Evolutionary conservation across 2,797 vertebrate genomes (phyloP).

Genomic region (Chelidonichthys spinosus): DNA sequence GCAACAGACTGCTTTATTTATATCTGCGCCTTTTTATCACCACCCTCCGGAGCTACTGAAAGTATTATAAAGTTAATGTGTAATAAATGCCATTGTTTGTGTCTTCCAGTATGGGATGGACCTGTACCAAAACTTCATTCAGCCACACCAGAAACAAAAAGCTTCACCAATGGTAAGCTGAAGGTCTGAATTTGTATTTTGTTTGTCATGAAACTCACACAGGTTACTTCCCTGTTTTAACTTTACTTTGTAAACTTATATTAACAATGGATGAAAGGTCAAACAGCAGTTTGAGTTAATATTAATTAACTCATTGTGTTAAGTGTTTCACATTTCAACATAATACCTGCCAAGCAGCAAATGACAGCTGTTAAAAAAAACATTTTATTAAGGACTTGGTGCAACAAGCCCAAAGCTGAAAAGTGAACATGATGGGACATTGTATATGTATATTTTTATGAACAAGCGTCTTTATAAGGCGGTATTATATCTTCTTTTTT

Average conservation of each 20-base stretch:
- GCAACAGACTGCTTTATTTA: constrained; percentile 17
- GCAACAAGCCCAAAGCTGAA: no score
- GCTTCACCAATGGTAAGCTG: constrained; percentile 91
- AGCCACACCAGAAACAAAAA: constrained; percentile 93
- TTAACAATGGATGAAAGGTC: not conserved
- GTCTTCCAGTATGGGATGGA: constrained; percentile 93
- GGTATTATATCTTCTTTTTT: not conserved
- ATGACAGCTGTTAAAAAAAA: not conserved
- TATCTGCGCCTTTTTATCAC: constrained; percentile 9
- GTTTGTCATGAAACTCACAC: not conserved
- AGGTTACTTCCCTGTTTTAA: not conserved
- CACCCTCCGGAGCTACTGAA: not conserved
- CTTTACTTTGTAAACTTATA: not conserved
- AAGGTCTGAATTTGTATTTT: not conserved
- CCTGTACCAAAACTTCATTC: constrained; percentile 95
- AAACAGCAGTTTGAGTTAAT: not conserved
- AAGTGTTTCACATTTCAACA: not conserved
- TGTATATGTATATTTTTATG: not conserved
- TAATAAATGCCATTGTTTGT: constrained; percentile 13
- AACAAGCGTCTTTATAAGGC: not conserved
- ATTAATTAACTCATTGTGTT: not conserved
- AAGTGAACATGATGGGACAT: not conserved
- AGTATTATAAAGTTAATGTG: constrained; percentile 7
- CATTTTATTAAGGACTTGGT: not conserved
- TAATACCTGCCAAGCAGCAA: not conserved